Evolutionary conservation across 2,888 invertebrate genomes (phyloP).

Genomic region (Limenitis camilla): DNA sequence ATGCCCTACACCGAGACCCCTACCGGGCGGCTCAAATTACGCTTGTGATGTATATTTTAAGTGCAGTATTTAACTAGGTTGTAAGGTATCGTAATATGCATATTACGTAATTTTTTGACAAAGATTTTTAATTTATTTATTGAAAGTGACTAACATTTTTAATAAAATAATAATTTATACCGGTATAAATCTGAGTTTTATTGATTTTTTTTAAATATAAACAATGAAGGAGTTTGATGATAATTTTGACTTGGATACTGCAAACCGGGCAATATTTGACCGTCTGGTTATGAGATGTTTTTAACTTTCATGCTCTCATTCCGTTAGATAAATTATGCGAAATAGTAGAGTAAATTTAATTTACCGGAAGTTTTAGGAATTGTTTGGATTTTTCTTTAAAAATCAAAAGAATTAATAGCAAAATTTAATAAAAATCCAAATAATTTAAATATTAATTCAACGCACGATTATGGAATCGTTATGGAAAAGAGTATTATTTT

Average conservation of each 20-base stretch:
- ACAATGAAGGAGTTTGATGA: neutral
- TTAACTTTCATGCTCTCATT: no score
- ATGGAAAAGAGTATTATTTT: no score
- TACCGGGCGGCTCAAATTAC: constrained; percentile 66
- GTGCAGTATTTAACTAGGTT: constrained; percentile 71
- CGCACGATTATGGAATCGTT: no score
- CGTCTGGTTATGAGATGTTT: no score
- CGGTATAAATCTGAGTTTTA: constrained; percentile 59
- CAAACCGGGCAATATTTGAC: no score
- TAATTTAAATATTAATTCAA: no score
- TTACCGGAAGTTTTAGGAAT: no score
- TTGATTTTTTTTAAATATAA: constrained; percentile 25
- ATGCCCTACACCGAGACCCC: constrained; percentile 67
- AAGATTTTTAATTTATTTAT: constrained; percentile 70
- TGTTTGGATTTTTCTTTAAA: no score
- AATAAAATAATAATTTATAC: constrained; percentile 69
- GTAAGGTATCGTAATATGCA: constrained; percentile 74
- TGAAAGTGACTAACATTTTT: constrained; percentile 68
- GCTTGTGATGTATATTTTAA: constrained; percentile 71
- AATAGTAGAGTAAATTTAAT: no score
- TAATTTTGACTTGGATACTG: neutral
- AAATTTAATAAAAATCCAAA: no score
- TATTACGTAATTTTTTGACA: constrained; percentile 71
- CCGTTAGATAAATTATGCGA: no score
- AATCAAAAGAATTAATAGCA: no score